A percentile compares a stretch with the other conserved stretches of the same genome.
phyloP scores from a whole-genome alignment of 1,140 invertebrate genomes.

The Drosophila oshimai region DNA sequence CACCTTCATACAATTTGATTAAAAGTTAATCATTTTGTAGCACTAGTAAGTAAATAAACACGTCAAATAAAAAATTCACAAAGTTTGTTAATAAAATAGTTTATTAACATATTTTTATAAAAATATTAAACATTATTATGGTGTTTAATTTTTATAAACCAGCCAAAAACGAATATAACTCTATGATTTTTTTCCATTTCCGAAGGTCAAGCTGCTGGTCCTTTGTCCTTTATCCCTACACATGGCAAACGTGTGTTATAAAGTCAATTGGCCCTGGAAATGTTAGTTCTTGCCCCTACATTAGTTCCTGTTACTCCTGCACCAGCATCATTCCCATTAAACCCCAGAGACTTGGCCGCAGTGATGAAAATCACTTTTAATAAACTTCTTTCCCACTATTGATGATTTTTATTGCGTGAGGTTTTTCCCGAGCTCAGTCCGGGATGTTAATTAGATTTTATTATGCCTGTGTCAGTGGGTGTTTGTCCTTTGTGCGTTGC shows the following conservation, averaged over 20 bases:
- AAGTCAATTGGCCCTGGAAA: slow-evolving; percentile 58
- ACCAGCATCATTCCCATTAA: slow-evolving; percentile 8
- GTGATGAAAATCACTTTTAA: slow-evolving; percentile 76
- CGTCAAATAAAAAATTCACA: no score
- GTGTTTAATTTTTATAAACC: no score
- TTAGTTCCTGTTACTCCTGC: slow-evolving; percentile 23
- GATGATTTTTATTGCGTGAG: slow-evolving; percentile 73
- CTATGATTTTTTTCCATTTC: no score
- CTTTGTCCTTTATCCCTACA: not conserved
- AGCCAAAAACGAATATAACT: no score
- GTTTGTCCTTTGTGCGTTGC: slow-evolving; percentile 50
- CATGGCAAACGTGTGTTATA: slow-evolving; percentile 19
- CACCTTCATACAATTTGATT: no score
- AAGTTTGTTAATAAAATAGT: no score
- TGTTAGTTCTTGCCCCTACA: slow-evolving; percentile 8
- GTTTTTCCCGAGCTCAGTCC: slow-evolving; percentile 51
- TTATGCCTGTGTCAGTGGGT: slow-evolving; percentile 42
- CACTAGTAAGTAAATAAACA: no score
- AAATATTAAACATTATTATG: no score
- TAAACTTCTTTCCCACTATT: slow-evolving; percentile 74
- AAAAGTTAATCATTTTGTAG: no score
- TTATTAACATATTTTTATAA: no score
- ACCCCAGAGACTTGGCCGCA: slow-evolving; percentile 13
- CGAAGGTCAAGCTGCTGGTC: not conserved
- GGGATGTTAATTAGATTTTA: slow-evolving; percentile 80